A percentile compares a stretch with the other conserved stretches of the same genome.
Evolutionary conservation across 1,140 invertebrate species (phyloP).

Genomic region (Platorchestia sp.): DNA sequence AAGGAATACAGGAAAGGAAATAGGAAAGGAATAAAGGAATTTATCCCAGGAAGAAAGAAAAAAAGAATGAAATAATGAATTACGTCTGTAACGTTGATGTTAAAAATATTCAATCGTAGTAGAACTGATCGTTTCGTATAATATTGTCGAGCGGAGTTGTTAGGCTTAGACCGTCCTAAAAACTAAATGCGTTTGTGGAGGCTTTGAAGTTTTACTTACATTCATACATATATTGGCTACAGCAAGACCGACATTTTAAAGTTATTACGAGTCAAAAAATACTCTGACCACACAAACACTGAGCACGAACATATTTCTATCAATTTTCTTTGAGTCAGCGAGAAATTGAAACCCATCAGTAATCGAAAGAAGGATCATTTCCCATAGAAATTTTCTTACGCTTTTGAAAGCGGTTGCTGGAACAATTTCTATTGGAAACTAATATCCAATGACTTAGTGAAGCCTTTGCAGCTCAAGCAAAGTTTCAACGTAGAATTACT

Average conservation of each 20-base stretch:
- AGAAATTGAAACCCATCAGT: neutral
- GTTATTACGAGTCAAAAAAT: neutral
- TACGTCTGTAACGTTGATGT: neutral
- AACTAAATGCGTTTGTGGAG: neutral
- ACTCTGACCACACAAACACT: neutral
- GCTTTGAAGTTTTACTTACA: neutral
- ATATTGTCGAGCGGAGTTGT: neutral
- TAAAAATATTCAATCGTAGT: neutral
- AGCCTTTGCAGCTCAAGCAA: neutral
- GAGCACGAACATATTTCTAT: neutral
- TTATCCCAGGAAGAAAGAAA: neutral
- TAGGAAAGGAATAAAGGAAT: neutral
- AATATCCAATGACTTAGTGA: conserved; percentile 1
- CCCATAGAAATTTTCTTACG: neutral
- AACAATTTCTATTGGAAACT: conserved; percentile 2
- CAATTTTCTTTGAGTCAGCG: neutral
- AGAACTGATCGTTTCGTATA: neutral
- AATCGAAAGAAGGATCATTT: neutral
- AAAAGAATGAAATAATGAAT: too few relatives aligned
- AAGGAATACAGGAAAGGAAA: neutral
- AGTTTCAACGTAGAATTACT: neutral
- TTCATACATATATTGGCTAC: neutral
- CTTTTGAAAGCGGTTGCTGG: neutral
- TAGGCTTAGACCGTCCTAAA: neutral
- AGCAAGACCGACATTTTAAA: neutral